A percentile compares a stretch with the other conserved stretches of the same genome.
Conservation (phyloP, 2,113 vertebrate species). For the Caranx ignobilis region DNA sequence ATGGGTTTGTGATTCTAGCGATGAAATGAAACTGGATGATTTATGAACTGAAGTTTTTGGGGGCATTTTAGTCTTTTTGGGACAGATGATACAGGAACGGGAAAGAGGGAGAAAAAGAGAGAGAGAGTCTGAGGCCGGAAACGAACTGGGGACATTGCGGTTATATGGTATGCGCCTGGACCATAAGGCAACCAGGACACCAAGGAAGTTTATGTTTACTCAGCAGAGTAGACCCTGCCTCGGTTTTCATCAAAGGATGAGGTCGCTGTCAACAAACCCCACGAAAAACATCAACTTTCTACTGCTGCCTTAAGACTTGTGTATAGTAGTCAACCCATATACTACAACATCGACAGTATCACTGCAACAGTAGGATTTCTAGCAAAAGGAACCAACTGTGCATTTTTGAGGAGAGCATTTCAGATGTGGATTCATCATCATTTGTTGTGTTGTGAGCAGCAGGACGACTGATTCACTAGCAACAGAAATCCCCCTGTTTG, state of each 20-base stretch:
- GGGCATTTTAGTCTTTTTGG: neutral
- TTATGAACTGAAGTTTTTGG: neutral
- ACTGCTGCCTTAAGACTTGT: too few relatives aligned
- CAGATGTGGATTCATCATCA: too few relatives aligned
- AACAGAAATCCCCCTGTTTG: too few relatives aligned
- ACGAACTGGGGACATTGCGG: neutral
- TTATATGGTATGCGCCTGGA: constrained; percentile 3
- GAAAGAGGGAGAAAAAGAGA: neutral
- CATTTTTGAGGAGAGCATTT: too few relatives aligned
- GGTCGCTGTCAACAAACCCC: neutral
- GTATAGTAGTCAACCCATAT: neutral
- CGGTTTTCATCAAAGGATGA: neutral
- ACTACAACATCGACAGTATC: neutral
- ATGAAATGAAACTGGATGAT: neutral
- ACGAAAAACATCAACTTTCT: neutral
- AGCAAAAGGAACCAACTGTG: too few relatives aligned
- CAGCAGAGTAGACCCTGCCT: neutral
- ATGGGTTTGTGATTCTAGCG: neutral
- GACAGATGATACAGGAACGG: neutral
- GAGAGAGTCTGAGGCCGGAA: neutral
- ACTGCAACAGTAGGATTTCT: too few relatives aligned
- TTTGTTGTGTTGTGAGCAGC: too few relatives aligned
- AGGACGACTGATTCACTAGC: too few relatives aligned
- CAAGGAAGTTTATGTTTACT: constrained; percentile 5
- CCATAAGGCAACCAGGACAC: neutral